phyloP scores from a whole-genome alignment of 92 coral and sea anemone species.

The Paragorgia papillata region DNA sequence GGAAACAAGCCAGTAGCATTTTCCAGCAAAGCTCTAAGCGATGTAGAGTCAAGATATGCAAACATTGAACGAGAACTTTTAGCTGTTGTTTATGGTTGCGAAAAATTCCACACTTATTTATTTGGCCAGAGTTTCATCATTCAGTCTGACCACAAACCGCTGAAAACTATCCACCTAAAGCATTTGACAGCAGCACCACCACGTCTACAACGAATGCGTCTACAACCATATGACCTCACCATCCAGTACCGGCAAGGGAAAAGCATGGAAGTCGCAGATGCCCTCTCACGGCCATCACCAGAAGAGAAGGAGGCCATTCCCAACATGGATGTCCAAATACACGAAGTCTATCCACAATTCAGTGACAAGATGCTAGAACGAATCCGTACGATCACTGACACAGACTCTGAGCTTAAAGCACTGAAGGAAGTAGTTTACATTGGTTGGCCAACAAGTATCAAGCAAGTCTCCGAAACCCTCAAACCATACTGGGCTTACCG shows the following conservation, averaged over 20 bases:
- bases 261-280: conserved; percentile 48
- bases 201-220: conserved; percentile 54
- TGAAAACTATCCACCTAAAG: conserved; percentile 57
- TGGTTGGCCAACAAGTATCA: conserved; percentile 54
- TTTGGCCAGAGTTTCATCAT: conserved; percentile 45
- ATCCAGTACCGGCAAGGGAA: conserved; percentile 57
- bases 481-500: conserved; percentile 51
- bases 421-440: conserved; percentile 44
- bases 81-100: conserved; percentile 59
- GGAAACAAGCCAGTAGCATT: conserved; percentile 60
- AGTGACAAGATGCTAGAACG: conserved; percentile 34
- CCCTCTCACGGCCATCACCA: conserved; percentile 52
- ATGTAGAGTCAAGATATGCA: conserved; percentile 55
- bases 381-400: conserved; percentile 9
- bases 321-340: conserved; percentile 48
- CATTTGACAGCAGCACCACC: conserved; percentile 61
- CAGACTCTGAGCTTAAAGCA: conserved; percentile 33
- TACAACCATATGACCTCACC: conserved; percentile 60
- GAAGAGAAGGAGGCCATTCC: conserved; percentile 20
- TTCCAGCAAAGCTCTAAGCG: conserved; percentile 57
- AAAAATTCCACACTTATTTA: conserved; percentile 52
- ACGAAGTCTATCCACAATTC: conserved; percentile 49
- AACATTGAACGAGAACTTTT: conserved; percentile 54
- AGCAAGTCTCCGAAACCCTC: conserved; percentile 32
- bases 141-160: conserved; percentile 56